These are phyloP conservation scores for Caenorhabditis elegans DNA, from an alignment of 1,140 invertebrate species.

Conservation along the genomic window DNA sequence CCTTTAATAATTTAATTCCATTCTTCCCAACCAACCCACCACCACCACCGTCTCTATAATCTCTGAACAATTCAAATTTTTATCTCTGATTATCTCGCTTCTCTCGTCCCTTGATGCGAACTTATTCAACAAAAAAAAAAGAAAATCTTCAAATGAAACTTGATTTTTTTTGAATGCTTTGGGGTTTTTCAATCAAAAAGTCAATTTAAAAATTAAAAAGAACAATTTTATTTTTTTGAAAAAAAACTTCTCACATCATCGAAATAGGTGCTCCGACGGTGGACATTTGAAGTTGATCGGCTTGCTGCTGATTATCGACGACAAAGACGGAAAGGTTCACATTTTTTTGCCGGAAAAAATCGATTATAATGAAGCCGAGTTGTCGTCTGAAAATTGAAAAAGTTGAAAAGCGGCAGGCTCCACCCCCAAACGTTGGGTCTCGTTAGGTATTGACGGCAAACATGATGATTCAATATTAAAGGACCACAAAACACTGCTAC, in stretches of 20 bases:
- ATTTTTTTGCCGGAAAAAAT: background rate
- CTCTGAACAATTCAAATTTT: background rate
- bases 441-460: too few relatives aligned
- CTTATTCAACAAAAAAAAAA: too few relatives aligned
- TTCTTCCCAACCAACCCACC: background rate
- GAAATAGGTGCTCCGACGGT: background rate
- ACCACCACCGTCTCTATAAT: background rate
- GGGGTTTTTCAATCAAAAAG: too few relatives aligned
- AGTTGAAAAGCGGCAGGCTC: too few relatives aligned
- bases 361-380: background rate
- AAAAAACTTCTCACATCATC: background rate
- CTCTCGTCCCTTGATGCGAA: background rate
- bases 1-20: background rate
- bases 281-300: background rate
- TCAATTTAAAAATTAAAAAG: background rate
- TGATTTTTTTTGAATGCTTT: too few relatives aligned
- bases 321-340: background rate
- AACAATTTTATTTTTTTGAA: slow-evolving; percentile 13
- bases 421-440: too few relatives aligned
- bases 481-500: too few relatives aligned
- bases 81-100: background rate
- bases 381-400: background rate
- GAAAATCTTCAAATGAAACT: too few relatives aligned
- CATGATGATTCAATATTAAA: too few relatives aligned
- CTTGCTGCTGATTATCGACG: background rate